Evolutionary conservation across 1,140 invertebrate species (phyloP).

Genomic region (Ceratina japonica): DNA sequence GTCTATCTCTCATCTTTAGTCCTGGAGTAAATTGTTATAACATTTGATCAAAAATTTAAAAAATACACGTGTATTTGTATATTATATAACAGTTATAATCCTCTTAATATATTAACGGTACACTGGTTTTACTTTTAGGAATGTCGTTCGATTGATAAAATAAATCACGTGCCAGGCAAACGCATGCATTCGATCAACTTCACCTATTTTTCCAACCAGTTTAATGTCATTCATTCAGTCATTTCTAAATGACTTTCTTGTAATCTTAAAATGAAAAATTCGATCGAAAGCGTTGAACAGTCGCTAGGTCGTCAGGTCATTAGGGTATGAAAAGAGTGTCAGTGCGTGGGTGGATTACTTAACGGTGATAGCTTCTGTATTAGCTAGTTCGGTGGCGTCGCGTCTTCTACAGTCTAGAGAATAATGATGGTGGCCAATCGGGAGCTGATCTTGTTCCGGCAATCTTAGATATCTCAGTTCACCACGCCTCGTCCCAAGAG

Average conservation of each 20-base stretch:
- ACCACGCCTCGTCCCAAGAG: conserved; percentile 30
- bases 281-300: not conserved
- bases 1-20: too few relatives aligned
- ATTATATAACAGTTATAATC: too few relatives aligned
- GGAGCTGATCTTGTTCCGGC: conserved; percentile 54
- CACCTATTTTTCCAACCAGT: too few relatives aligned
- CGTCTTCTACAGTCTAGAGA: conserved; percentile 60
- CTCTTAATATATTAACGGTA: too few relatives aligned
- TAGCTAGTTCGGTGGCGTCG: conserved; percentile 47
- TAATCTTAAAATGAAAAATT: not conserved
- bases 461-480: conserved; percentile 67
- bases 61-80: too few relatives aligned
- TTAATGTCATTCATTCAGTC: too few relatives aligned
- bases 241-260: not conserved
- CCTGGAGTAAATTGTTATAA: too few relatives aligned
- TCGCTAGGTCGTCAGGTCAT: conserved; percentile 17
- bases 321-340: not conserved
- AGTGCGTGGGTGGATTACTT: conserved; percentile 53
- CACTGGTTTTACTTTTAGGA: too few relatives aligned
- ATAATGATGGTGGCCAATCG: conserved; percentile 41
- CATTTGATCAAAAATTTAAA: too few relatives aligned
- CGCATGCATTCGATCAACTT: too few relatives aligned
- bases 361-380: conserved; percentile 54
- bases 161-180: too few relatives aligned
- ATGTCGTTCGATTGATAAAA: too few relatives aligned